Evolutionary conservation across 2,113 vertebrate species (phyloP).

Genomic region (Boleophthalmus pectinirostris): DNA sequence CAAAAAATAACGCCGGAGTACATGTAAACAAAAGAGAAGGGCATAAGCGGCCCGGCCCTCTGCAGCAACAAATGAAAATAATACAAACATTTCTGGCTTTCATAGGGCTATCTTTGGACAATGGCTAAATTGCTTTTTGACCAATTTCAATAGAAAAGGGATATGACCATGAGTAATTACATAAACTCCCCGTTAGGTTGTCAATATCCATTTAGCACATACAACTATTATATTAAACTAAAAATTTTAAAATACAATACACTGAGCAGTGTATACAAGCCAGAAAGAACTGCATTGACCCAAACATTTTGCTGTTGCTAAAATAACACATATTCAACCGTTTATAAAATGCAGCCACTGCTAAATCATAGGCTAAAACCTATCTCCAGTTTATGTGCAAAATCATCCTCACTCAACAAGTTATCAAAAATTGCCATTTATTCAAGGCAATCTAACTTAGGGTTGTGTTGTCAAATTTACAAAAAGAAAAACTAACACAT

Average conservation of each 20-base stretch:
- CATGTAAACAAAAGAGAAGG: slow-evolving; percentile 51
- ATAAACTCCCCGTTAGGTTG: background rate
- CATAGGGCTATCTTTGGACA: slow-evolving; percentile 9
- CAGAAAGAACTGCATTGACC: slow-evolving; percentile 9
- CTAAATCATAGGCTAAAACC: slow-evolving; percentile 38
- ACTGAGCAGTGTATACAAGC: slow-evolving; percentile 4
- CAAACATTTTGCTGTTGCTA: slow-evolving; percentile 17
- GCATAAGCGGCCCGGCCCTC: slow-evolving; percentile 38
- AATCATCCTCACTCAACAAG: slow-evolving; percentile 42
- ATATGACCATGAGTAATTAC: background rate
- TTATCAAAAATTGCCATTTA: slow-evolving; percentile 27
- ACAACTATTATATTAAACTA: background rate
- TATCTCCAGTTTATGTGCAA: slow-evolving; percentile 61
- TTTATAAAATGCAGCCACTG: slow-evolving; percentile 35
- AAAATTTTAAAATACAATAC: slow-evolving; percentile 17
- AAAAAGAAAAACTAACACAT: slow-evolving; percentile 29
- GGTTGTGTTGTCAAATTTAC: slow-evolving; percentile 34
- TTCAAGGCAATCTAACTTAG: slow-evolving; percentile 41
- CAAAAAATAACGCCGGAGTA: slow-evolving; percentile 28
- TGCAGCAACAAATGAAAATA: slow-evolving; percentile 34
- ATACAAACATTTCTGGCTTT: slow-evolving; percentile 24
- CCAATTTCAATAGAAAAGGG: background rate
- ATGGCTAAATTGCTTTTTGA: slow-evolving; percentile 14
- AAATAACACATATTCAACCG: slow-evolving; percentile 5
- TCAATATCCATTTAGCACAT: background rate